Base-by-base conservation (phyloP, 2,113 vertebrate species). In the Cephalopholis sonnerati region DNA sequence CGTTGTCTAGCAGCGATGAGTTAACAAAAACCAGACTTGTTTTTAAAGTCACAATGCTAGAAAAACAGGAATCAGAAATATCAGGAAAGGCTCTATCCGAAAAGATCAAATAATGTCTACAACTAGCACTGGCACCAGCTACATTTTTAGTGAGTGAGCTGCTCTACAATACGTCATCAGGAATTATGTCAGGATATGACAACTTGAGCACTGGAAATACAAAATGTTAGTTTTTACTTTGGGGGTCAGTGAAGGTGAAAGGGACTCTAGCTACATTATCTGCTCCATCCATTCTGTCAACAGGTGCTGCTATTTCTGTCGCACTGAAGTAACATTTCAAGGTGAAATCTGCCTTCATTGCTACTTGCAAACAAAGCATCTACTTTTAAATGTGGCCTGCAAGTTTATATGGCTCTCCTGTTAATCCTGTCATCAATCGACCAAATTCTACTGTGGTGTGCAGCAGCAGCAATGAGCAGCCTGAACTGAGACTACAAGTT, bases 21-120 rank as follows among this genome's bases (percentile, higher is more conserved):
- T 66, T 84, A 87, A 90, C 81, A 32, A 72, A 83, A 86, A 82
- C 39, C 86, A 91, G 81, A 76, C 76, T 64, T 66, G 80, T 39
- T 73, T 84, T 82, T 74, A 79, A 36, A 27, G 74, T 81, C 50
- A 68, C 57, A 59, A 58, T 22, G 65, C 67, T 20, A 64, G 44
- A 81, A 88, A 83, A 77, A 67, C 54, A 22, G 27, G 46, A 78
- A 48, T 36, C 18, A 6, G 39, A 81, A 65, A 48, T 62, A 74
- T 57, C 54, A 36, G 41, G 2, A 44, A 44, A 44, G 1, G 32
- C 73, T 67, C 2, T 57, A 17, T 76, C 13, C 68, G 36, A 61
- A 27, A 77, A 55, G n/a, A 63, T 41, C 16, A 39, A 55, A 51
- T 51, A 24, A 32, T 27, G 54, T 16, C 11, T 27, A 24, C 25